Evolutionary conservation across 2,888 invertebrate species (phyloP), one percentile per base, ranked within the genome.

Genomic region (Phrixothrix hirtus): DNA sequence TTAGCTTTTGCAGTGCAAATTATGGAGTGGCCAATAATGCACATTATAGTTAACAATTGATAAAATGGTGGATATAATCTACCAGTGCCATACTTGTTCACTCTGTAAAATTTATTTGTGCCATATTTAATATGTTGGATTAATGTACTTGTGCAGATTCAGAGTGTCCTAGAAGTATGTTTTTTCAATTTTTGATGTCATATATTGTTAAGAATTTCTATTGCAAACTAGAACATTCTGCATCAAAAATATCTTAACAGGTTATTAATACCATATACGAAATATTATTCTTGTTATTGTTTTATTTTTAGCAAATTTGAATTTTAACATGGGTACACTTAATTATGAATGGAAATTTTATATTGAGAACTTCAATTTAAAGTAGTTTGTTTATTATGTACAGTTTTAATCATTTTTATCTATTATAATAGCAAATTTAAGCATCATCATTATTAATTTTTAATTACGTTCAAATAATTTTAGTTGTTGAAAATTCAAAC

Each of bases 401-500:
- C 21, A 21, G 21, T 21, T 7, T 21, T 21, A 21, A 21, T 7
- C 3, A 7, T 21, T 21, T 21, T 7, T 21, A 21, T 21, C 21
- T 21, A 7, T 21, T 21, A 21, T 21, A n/a, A n/a, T n/a, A n/a
- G n/a, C n/a, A n/a, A n/a, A n/a, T n/a, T n/a, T n/a, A n/a, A n/a
- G n/a, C n/a, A n/a, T 30, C 15, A 39, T 15, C 13, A 39, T 31
- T 31, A 42, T 34, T 35, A 25, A 31, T 36, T 36, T n/a, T 48
- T 38, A 38, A 26, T 37, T 31, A 42, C 21, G 45, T 45, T 41
- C 13, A 35, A 29, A 55, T 58, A 47, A 56, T 35, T 60, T 56
- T 60, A 60, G 54, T 47, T 57, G 58, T 60, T 60, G 37, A 60
- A 57, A 37, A 55, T 59, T 55, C 59, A 59, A 45, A 57, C 61